phyloP scores from a whole-genome alignment of 2,797 vertebrate species.

The Naso thynnoides region DNA sequence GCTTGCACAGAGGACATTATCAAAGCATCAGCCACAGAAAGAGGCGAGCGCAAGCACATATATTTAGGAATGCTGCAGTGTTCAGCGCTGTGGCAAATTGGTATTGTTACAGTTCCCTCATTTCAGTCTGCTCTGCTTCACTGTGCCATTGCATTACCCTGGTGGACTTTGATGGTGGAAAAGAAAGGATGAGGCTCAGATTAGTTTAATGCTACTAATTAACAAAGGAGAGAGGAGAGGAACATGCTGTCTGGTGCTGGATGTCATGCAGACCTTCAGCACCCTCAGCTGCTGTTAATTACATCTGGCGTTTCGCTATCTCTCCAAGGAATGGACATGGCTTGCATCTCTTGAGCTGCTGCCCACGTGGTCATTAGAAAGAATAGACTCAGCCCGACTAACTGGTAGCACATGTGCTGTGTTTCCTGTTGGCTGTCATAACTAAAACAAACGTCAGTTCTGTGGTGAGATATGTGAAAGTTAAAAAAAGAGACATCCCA shows the following conservation, averaged over 20 bases:
- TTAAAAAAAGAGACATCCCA: not conserved
- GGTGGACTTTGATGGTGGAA: slow-evolving; percentile 72
- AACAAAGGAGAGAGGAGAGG: slow-evolving; percentile 76
- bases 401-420: slow-evolving; percentile 35
- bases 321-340: slow-evolving; percentile 64
- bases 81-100: slow-evolving; percentile 71
- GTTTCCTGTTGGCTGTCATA: slow-evolving; percentile 33
- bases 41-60: slow-evolving; percentile 54
- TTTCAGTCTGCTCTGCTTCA: slow-evolving; percentile 66
- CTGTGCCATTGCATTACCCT: slow-evolving; percentile 62
- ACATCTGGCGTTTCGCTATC: slow-evolving; percentile 66
- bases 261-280: slow-evolving; percentile 73
- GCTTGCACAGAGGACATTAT: slow-evolving; percentile 72
- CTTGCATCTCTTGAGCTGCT: slow-evolving; percentile 61
- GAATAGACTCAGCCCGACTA: slow-evolving; percentile 50
- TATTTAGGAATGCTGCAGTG: slow-evolving; percentile 74
- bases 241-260: slow-evolving; percentile 65
- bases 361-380: slow-evolving; percentile 66
- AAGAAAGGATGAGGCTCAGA: slow-evolving; percentile 66
- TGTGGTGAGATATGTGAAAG: slow-evolving; percentile 9
- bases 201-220: slow-evolving; percentile 82
- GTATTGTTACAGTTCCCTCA: slow-evolving; percentile 66
- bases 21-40: slow-evolving; percentile 66
- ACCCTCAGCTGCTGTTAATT: slow-evolving; percentile 77
- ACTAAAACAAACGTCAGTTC: slow-evolving; percentile 31